Evolutionary conservation across 2,888 invertebrate genomes (phyloP).

Genomic region (Torymus tubicola): DNA sequence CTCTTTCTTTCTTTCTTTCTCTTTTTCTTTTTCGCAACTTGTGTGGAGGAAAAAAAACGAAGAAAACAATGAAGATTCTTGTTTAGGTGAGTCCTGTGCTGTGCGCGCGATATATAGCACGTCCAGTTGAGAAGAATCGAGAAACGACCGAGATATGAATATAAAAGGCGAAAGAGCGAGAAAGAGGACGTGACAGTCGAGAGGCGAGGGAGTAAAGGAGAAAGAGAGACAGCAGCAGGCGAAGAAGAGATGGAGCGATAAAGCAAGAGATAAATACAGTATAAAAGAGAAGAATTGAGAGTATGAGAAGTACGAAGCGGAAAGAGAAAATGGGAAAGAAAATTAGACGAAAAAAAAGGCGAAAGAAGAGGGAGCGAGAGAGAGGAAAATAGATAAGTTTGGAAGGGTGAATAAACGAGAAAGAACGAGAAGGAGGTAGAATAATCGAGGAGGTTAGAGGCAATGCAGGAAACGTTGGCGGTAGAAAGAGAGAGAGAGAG

Average conservation of each 20-base stretch:
- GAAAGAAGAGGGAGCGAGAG: not conserved
- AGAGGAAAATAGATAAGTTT: not conserved
- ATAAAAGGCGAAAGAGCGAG: conserved; percentile 22
- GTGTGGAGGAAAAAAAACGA: not conserved
- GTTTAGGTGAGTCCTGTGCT: not conserved
- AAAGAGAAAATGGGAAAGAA: too few relatives aligned
- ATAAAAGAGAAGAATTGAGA: conserved; percentile 2
- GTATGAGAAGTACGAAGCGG: too few relatives aligned
- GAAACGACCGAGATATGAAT: conserved; percentile 18
- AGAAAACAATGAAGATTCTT: conserved; percentile 40
- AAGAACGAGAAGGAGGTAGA: conserved; percentile 49
- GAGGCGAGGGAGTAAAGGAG: conserved; percentile 6
- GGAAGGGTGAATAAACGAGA: conserved; percentile 17
- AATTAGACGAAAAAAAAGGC: not conserved
- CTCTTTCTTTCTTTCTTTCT: too few relatives aligned
- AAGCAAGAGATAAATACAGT: conserved; percentile 2
- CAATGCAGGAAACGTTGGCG: not conserved
- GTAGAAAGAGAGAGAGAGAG: conserved; percentile 6
- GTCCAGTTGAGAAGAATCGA: conserved; percentile 28
- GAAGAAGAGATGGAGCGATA: conserved; percentile 17
- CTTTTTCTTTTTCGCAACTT: too few relatives aligned
- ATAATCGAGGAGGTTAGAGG: not conserved
- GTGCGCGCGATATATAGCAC: not conserved
- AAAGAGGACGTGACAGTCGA: not conserved
- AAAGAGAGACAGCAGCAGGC: conserved; percentile 7